Evolutionary conservation across 2,888 invertebrate genomes (phyloP).

Genomic region (Heteromyza rotundicornis): DNA sequence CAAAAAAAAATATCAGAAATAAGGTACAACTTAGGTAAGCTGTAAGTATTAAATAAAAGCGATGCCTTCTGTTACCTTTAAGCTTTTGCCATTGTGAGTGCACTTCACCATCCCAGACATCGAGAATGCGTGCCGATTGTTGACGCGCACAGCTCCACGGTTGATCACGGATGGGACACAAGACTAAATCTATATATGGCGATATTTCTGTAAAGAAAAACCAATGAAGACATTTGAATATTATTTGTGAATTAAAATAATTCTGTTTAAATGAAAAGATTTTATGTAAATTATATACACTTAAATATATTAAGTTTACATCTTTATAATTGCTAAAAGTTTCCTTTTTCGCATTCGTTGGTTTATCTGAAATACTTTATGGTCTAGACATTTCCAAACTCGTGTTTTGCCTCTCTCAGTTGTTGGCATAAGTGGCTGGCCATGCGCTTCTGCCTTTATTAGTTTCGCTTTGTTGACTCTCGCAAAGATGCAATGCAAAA

Average conservation of each 20-base stretch:
- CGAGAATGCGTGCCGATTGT: slow-evolving; percentile 66
- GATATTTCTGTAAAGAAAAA: slow-evolving; percentile 58
- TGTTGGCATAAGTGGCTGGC: too few species aligned
- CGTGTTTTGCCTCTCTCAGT: too few species aligned
- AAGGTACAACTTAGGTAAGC: too few species aligned
- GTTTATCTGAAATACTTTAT: too few species aligned
- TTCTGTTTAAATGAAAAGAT: neutral
- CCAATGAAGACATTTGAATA: neutral
- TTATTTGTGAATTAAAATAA: slow-evolving; percentile 3
- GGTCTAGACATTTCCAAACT: too few species aligned
- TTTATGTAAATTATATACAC: too few species aligned
- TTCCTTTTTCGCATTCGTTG: too few species aligned
- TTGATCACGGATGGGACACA: slow-evolving; percentile 65
- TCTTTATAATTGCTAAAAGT: too few species aligned
- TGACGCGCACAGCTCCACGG: slow-evolving; percentile 67
- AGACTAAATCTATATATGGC: slow-evolving; percentile 65
- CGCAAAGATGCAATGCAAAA: slow-evolving; percentile 6
- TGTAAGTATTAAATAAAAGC: too few species aligned
- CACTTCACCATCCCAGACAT: slow-evolving; percentile 55
- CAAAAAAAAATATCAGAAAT: too few species aligned
- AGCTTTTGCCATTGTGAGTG: slow-evolving; percentile 56
- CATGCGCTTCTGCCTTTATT: neutral
- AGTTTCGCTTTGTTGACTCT: slow-evolving; percentile 11
- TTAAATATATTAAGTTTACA: too few species aligned
- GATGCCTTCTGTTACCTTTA: slow-evolving; percentile 56